These are phyloP conservation scores for Nowickia ferox DNA, from an alignment of 2,888 invertebrate species.

Conservation along the genomic window DNA sequence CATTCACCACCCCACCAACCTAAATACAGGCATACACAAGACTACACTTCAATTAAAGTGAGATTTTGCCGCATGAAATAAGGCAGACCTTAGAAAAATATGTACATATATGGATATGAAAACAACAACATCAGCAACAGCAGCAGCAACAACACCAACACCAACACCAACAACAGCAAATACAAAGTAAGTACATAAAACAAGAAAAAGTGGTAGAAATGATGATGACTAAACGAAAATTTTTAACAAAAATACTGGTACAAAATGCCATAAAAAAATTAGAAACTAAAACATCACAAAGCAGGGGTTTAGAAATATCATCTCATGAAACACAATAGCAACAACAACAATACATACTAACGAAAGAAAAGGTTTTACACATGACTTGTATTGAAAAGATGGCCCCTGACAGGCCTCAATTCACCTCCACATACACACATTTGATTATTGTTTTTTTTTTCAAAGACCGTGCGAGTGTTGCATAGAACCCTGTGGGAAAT, in stretches of 20 bases:
- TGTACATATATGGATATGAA: slow-evolving; percentile 16
- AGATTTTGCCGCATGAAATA: slow-evolving; percentile 54
- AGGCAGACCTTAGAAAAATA: slow-evolving; percentile 36
- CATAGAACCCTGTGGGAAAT: slow-evolving; percentile 1
- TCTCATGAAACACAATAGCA: slow-evolving; percentile 18
- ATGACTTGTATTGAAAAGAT: slow-evolving; percentile 58
- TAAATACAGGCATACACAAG: slow-evolving; percentile 17
- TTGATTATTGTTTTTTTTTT: not conserved
- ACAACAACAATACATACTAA: not conserved
- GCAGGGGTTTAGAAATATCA: slow-evolving; percentile 35
- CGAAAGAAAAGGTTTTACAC: slow-evolving; percentile 61
- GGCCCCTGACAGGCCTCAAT: slow-evolving; percentile 57
- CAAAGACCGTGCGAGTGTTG: not conserved
- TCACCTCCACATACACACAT: slow-evolving; percentile 24
- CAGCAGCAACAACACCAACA: slow-evolving; percentile 33
- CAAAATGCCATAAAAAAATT: slow-evolving; percentile 9
- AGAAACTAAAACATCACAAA: slow-evolving; percentile 23
- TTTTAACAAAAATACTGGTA: slow-evolving; percentile 49
- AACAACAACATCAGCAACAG: slow-evolving; percentile 19
- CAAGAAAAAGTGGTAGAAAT: slow-evolving; percentile 32
- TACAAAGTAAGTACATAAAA: not conserved
- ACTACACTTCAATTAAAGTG: slow-evolving; percentile 64
- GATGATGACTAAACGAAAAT: slow-evolving; percentile 56
- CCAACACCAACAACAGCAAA: slow-evolving; percentile 13
- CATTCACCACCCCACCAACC: slow-evolving; percentile 5